phyloP scores from a whole-genome alignment of 2,113 vertebrate species.

The Brachyhypopomus gauderio region DNA sequence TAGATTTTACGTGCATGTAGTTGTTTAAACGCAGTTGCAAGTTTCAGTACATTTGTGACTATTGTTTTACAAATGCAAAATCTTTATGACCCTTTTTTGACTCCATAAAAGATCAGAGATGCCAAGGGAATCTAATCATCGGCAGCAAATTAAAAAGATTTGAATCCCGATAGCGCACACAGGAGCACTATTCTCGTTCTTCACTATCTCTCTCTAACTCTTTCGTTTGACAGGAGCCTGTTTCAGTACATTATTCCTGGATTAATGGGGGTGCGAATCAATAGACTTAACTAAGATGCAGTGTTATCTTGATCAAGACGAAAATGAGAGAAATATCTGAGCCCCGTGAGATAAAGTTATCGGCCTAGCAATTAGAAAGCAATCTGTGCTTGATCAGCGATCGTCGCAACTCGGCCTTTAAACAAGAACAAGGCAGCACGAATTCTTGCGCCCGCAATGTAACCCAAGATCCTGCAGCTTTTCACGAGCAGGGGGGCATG shows the following conservation, averaged over 20 bases:
- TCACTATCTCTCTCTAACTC: slow-evolving; percentile 5
- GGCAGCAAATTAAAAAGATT: slow-evolving; percentile 58
- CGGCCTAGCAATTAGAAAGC: slow-evolving; percentile 60
- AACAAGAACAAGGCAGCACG: slow-evolving; percentile 34
- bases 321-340: slow-evolving; percentile 64
- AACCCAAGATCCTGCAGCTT: slow-evolving; percentile 27
- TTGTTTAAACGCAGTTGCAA: too few species aligned
- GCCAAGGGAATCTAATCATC: slow-evolving; percentile 51
- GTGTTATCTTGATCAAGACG: slow-evolving; percentile 66
- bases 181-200: slow-evolving; percentile 27
- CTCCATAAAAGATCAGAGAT: too few species aligned
- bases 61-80: too few species aligned
- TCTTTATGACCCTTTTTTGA: too few species aligned
- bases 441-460: neutral
- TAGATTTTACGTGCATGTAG: too few species aligned
- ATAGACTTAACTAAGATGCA: slow-evolving; percentile 64
- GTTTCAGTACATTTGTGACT: too few species aligned
- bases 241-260: slow-evolving; percentile 51
- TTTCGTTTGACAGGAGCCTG: slow-evolving; percentile 35
- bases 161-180: slow-evolving; percentile 51
- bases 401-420: slow-evolving; percentile 21
- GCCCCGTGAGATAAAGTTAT: slow-evolving; percentile 68
- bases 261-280: slow-evolving; percentile 50
- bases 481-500: slow-evolving; percentile 2
- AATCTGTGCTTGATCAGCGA: slow-evolving; percentile 53